Evolutionary conservation across 1,140 invertebrate species (phyloP).

Genomic region (Drosophila auraria): DNA sequence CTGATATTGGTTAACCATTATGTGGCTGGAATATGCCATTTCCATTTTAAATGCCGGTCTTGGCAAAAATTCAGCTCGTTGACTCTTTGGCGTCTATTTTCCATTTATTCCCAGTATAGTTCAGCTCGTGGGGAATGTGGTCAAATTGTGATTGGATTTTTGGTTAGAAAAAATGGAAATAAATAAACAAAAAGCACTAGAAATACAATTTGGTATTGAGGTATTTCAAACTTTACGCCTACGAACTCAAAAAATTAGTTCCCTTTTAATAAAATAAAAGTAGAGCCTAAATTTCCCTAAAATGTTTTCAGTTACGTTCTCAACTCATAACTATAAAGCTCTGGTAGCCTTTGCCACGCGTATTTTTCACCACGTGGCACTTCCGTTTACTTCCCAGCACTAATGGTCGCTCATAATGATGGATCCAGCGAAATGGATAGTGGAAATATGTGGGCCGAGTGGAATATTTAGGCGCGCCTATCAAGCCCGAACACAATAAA

Average conservation of each 20-base stretch:
- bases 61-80: conserved; percentile 10
- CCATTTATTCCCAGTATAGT: conserved; percentile 2
- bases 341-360: too few species aligned
- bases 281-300: too few species aligned
- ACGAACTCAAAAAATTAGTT: too few species aligned
- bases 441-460: conserved; percentile 31
- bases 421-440: conserved; percentile 26
- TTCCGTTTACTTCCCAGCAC: background rate
- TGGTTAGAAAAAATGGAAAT: background rate
- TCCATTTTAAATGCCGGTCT: conserved; percentile 21
- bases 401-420: conserved; percentile 15
- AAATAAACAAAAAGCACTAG: background rate
- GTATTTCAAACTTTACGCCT: background rate
- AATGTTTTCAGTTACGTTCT: too few species aligned
- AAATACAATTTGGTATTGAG: background rate
- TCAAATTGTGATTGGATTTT: conserved; percentile 16
- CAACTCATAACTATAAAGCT: too few species aligned
- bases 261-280: too few species aligned
- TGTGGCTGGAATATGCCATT: conserved; percentile 24
- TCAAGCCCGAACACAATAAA: conserved; percentile 74
- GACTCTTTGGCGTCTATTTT: conserved; percentile 19
- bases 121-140: background rate
- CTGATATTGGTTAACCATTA: conserved; percentile 35
- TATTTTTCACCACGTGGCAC: background rate
- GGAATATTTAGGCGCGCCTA: conserved; percentile 63